Evolutionary conservation across 2,113 vertebrate species (phyloP), one percentile per base, ranked within the genome.

Genomic region (Aptenodytes forsteri): DNA sequence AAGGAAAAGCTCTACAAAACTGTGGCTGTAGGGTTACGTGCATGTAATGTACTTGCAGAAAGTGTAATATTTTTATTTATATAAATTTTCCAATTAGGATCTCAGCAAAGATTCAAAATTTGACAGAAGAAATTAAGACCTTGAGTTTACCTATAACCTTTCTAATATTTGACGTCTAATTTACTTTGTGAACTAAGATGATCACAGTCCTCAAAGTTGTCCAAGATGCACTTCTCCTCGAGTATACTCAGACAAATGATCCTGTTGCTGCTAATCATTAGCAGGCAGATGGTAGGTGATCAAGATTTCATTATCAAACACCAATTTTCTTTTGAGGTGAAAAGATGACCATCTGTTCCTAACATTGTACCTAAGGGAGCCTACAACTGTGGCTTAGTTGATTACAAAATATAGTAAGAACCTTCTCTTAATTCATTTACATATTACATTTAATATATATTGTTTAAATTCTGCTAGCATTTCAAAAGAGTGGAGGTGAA

Each of bases 261-360:
- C 80, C 72, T 92, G 47, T 70, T 81, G 61, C 64, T 89, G 84
- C 49, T 93, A 76, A 70, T 91, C 73, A 70, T 97, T 96, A 96
- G 64, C n/a, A 89, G 80, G 77, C 97, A 98, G 96, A 95, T 96
- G 97, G 97, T 66, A 87, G 67, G 80, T 94, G 96, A 96, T 96
- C 93, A 96, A 95, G 96, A 92, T 97, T 96, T 95, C 92, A 95
- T 97, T 97, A 97, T 93, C 96, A 96, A 97, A 95, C 91, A 95
- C 89, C 76, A 58, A 6, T 95, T 97, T 94, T 70, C 70, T 91
- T 93, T 90, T 79, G 77, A 97, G 87, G 75, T 95, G 94, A 95
- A 82, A 88, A 92, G 90, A 93, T 97, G 92, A 70, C 97, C 92
- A 95, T 97, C 97, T 98, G 92, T 95, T 97, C 67, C 69, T 66